Conservation (phyloP, 2,113 vertebrate species). For the Vanacampus margaritifer region DNA sequence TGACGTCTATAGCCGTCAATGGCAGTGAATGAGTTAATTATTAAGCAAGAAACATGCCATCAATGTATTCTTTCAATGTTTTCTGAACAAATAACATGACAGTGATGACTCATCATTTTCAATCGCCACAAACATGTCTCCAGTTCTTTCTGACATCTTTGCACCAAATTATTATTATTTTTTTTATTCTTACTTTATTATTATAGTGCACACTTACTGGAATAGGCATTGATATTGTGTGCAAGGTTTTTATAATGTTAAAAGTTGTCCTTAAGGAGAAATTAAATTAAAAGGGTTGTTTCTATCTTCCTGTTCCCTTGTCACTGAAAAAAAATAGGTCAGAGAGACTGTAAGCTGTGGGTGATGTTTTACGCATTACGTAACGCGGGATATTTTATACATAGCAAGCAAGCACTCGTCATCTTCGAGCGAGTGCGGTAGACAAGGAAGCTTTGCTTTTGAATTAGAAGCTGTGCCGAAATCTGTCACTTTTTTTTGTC, state of each 20-base stretch:
- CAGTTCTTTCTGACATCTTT: background rate
- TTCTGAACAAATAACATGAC: background rate
- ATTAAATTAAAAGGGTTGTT: background rate
- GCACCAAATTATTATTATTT: background rate
- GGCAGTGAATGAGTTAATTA: too few relatives aligned
- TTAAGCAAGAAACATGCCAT: background rate
- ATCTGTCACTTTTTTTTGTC: too few relatives aligned
- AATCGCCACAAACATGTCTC: background rate
- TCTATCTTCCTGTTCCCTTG: slow-evolving; percentile 5
- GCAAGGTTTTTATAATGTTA: slow-evolving; percentile 6
- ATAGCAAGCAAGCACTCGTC: slow-evolving; percentile 30
- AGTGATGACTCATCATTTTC: slow-evolving; percentile 25
- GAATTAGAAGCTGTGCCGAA: too few relatives aligned
- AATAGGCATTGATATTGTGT: background rate
- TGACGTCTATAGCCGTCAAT: too few relatives aligned
- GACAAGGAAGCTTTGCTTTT: slow-evolving; percentile 4
- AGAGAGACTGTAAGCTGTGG: slow-evolving; percentile 47
- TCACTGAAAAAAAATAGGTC: slow-evolving; percentile 51
- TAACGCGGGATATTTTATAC: slow-evolving; percentile 56
- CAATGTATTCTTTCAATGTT: background rate
- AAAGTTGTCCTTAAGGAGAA: slow-evolving; percentile 26
- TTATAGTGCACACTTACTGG: background rate
- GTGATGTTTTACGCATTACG: slow-evolving; percentile 59
- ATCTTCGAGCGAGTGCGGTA: slow-evolving; percentile 13
- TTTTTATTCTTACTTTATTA: background rate